Evolutionary conservation across 1,140 invertebrate species (phyloP).

Genomic region (Bombus balteatus): DNA sequence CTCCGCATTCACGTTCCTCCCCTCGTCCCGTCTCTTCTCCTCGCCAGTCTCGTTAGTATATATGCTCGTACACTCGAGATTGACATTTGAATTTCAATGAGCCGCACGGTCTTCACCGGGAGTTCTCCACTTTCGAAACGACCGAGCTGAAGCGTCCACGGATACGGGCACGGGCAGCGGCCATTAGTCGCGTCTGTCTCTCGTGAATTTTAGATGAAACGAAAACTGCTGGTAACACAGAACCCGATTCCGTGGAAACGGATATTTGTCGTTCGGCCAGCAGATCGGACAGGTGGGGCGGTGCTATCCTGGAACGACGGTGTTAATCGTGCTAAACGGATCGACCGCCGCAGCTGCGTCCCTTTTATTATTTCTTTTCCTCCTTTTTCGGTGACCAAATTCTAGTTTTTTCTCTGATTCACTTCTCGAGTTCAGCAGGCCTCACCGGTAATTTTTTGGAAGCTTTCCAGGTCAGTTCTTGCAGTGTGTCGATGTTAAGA

Average conservation of each 20-base stretch:
- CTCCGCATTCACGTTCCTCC: conserved; percentile 59
- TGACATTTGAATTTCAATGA: conserved; percentile 73
- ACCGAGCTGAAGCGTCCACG: conserved; percentile 37
- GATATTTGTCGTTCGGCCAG: conserved; percentile 38
- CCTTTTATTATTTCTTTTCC: background rate
- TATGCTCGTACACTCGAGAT: conserved; percentile 60
- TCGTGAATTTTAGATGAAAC: conserved; percentile 58
- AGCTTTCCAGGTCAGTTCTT: background rate
- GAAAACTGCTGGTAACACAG: conserved; percentile 66
- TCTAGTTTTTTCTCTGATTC: background rate
- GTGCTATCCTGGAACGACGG: conserved; percentile 40
- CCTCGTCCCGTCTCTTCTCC: background rate
- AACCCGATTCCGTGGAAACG: conserved; percentile 49
- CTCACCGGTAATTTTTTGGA: no score
- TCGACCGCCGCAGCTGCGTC: conserved; percentile 17
- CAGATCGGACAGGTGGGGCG: conserved; percentile 52
- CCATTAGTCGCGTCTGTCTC: conserved; percentile 39
- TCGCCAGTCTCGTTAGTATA: conserved; percentile 52
- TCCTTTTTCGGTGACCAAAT: background rate
- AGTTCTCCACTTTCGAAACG: conserved; percentile 54
- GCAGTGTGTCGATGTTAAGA: background rate
- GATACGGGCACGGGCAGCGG: conserved; percentile 3
- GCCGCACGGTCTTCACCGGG: conserved; percentile 23
- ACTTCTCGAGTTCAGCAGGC: background rate
- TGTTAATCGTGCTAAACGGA: conserved; percentile 68